phyloP scores from a whole-genome alignment of 2,797 vertebrate genomes.

The Ctenopoma kingsleyae region DNA sequence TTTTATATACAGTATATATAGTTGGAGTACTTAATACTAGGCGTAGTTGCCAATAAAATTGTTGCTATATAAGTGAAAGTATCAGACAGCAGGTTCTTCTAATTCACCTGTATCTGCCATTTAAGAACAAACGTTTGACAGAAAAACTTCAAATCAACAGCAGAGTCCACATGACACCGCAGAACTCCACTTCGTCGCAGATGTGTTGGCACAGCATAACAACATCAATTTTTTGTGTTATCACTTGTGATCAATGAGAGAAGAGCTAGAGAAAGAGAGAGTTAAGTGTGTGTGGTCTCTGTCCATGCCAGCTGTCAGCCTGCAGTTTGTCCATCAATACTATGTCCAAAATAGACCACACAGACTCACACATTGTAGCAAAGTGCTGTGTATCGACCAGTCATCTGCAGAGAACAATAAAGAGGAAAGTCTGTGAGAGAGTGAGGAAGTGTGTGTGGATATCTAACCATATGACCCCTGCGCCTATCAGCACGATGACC shows the following conservation, averaged over 20 bases:
- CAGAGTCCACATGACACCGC: too few species aligned
- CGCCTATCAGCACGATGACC: slow-evolving; percentile 28
- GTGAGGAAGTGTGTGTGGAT: slow-evolving; percentile 25
- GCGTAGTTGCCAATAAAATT: too few species aligned
- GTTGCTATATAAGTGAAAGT: too few species aligned
- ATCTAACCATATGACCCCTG: slow-evolving; percentile 13
- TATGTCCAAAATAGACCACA: slow-evolving; percentile 27
- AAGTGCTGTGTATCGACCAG: slow-evolving; percentile 40
- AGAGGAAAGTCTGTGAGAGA: slow-evolving; percentile 37
- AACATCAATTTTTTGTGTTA: too few species aligned
- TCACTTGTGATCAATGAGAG: background rate
- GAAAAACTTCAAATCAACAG: too few species aligned
- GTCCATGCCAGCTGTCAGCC: slow-evolving; percentile 19
- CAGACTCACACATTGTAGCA: slow-evolving; percentile 22
- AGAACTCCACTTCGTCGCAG: background rate
- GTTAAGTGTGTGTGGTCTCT: slow-evolving; percentile 44
- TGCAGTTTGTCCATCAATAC: slow-evolving; percentile 47
- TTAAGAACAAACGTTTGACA: too few species aligned
- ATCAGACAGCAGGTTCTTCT: too few species aligned
- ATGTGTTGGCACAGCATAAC: background rate
- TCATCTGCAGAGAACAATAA: slow-evolving; percentile 35
- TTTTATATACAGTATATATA: too few species aligned
- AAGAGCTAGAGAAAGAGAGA: background rate
- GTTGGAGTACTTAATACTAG: too few species aligned
- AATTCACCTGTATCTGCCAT: too few species aligned